Conservation (phyloP, 2,113 vertebrate species). For the Ornithorhynchus anatinus region DNA sequence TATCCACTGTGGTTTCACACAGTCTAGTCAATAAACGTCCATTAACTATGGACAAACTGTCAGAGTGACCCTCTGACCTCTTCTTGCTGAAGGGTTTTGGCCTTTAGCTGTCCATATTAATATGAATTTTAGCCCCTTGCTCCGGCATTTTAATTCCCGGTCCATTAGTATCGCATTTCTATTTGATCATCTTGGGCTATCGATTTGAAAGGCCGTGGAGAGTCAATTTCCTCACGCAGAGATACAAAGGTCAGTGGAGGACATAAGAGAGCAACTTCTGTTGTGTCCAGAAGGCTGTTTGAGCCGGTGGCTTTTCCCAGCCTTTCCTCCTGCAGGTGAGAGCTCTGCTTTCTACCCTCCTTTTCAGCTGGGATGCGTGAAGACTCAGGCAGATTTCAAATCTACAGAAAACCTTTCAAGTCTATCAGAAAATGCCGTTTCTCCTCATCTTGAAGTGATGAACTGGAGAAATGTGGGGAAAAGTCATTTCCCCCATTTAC, state of each 20-base stretch:
- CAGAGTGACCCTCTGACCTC: constrained; percentile 78
- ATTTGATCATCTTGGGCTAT: constrained; percentile 79
- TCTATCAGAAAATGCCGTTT: no score
- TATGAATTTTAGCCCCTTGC: constrained; percentile 77
- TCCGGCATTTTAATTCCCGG: constrained; percentile 76
- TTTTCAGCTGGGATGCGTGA: no score
- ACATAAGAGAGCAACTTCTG: constrained; percentile 48
- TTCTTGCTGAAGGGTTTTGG: constrained; percentile 68
- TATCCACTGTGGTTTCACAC: constrained; percentile 79
- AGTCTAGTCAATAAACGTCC: constrained; percentile 85
- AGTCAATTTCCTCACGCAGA: constrained; percentile 66
- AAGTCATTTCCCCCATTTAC: not conserved
- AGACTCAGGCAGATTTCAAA: no score
- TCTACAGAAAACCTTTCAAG: no score
- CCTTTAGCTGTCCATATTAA: constrained; percentile 79
- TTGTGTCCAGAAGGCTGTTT: constrained; percentile 42
- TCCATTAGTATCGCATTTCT: constrained; percentile 92
- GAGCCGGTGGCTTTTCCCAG: not conserved
- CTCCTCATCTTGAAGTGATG: not conserved
- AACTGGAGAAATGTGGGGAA: not conserved
- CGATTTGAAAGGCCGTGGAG: constrained; percentile 75
- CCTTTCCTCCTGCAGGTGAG: not conserved
- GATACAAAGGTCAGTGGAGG: constrained; percentile 68
- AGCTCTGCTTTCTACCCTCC: no score
- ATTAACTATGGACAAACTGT: constrained; percentile 82